These are phyloP conservation scores for Cephalotes varians DNA, from an alignment of 2,888 invertebrate species.

Conservation along the genomic window DNA sequence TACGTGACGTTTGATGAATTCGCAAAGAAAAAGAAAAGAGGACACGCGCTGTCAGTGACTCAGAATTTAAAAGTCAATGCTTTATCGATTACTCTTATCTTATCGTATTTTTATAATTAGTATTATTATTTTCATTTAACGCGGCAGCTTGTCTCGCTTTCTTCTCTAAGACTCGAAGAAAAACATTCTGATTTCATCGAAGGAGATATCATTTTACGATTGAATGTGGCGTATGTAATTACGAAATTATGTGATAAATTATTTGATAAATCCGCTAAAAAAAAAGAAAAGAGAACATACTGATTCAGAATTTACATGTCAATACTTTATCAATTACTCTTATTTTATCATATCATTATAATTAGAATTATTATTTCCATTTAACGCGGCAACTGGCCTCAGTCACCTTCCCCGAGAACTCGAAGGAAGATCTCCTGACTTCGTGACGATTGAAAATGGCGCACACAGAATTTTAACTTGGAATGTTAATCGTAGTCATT, in stretches of 20 bases:
- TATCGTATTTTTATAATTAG: not conserved
- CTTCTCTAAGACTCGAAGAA: not conserved
- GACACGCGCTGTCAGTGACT: not conserved
- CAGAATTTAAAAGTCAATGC: slow-evolving; percentile 6
- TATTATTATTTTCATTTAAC: not conserved
- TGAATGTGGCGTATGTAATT: not conserved
- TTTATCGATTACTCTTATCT: slow-evolving; percentile 1
- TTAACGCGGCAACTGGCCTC: not conserved
- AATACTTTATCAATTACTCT: not conserved
- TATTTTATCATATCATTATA: not conserved
- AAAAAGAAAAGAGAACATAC: not conserved
- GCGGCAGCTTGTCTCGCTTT: not conserved
- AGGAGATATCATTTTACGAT: too few relatives aligned
- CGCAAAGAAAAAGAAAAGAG: not conserved
- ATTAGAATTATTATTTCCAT: slow-evolving; percentile 1
- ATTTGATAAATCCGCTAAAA: not conserved
- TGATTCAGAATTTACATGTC: not conserved
- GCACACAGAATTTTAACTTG: slow-evolving; percentile 5
- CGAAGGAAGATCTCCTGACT: not conserved
- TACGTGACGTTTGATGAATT: not conserved
- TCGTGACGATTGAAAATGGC: not conserved
- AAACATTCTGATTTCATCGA: not conserved
- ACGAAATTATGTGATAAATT: not conserved
- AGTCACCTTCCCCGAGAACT: not conserved
- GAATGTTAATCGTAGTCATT: slow-evolving; percentile 39